phyloP scores from a whole-genome alignment of 2,113 vertebrate genomes.

The Labeo rohita region DNA sequence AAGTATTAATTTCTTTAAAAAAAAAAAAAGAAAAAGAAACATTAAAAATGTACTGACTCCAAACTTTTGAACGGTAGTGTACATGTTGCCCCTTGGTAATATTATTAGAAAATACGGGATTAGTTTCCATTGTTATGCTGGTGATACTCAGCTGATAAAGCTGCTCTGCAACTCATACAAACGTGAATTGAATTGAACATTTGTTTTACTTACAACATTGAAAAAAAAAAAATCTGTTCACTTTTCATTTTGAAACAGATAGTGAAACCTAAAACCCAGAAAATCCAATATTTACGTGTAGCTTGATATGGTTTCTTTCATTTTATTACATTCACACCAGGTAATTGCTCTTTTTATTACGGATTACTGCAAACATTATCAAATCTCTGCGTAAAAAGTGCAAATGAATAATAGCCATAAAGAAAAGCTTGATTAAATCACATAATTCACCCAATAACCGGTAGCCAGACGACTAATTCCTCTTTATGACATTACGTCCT shows the following conservation, averaged over 20 bases:
- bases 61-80: too few relatives aligned
- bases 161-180: too few relatives aligned
- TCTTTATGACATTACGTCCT: constrained; percentile 6
- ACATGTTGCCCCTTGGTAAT: too few relatives aligned
- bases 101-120: too few relatives aligned
- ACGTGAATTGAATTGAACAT: too few relatives aligned
- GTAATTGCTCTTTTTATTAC: background rate
- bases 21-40: too few relatives aligned
- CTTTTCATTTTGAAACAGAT: background rate
- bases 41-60: too few relatives aligned
- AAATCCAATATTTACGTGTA: background rate
- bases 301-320: background rate
- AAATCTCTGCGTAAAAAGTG: constrained; percentile 6
- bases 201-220: too few relatives aligned
- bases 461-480: background rate
- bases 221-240: background rate
- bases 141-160: too few relatives aligned
- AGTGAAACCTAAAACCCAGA: too few relatives aligned
- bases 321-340: background rate
- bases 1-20: too few relatives aligned
- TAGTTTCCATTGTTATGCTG: too few relatives aligned
- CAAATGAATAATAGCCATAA: background rate
- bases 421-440: constrained; percentile 20
- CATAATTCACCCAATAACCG: background rate
- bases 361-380: background rate